Percentiles rank a stretch among this genome's conserved stretches.
These are phyloP conservation scores for Hassar affinis DNA, from an alignment of 2,113 vertebrate species.

Conservation along the genomic window DNA sequence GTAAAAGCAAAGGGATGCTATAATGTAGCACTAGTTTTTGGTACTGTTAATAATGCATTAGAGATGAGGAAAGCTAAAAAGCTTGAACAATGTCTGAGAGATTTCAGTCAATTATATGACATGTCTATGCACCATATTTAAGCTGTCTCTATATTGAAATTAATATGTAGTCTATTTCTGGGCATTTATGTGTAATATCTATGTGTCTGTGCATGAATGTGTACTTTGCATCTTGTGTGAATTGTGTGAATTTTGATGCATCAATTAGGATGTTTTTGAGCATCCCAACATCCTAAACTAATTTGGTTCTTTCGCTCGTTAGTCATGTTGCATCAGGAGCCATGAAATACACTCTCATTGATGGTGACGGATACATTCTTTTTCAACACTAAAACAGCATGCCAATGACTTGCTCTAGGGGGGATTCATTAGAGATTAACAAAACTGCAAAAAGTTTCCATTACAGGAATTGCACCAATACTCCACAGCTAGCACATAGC, in stretches of 20 bases:
- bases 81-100: not conserved
- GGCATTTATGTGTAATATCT: conserved; percentile 12
- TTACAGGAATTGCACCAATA: conserved; percentile 1
- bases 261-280: conserved; percentile 12
- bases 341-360: conserved; percentile 21
- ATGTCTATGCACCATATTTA: conserved; percentile 18
- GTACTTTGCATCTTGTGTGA: not conserved
- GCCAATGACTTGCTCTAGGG: not conserved
- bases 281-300: conserved; percentile 23
- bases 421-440: conserved; percentile 27
- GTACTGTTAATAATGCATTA: not conserved
- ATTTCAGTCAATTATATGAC: not conserved
- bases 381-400: conserved; percentile 3
- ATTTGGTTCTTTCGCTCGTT: conserved; percentile 13
- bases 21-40: not conserved
- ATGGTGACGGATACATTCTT: not conserved
- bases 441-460: not conserved
- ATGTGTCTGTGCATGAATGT: conserved; percentile 5
- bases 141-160: conserved; percentile 26
- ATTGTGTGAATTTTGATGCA: conserved; percentile 32
- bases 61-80: not conserved
- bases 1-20: not conserved
- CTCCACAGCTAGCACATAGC: not conserved
- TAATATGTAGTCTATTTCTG: conserved; percentile 31
- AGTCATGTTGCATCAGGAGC: conserved; percentile 3